Evolutionary conservation across 2,797 vertebrate species (phyloP).

Genomic region (Natrix natrix): DNA sequence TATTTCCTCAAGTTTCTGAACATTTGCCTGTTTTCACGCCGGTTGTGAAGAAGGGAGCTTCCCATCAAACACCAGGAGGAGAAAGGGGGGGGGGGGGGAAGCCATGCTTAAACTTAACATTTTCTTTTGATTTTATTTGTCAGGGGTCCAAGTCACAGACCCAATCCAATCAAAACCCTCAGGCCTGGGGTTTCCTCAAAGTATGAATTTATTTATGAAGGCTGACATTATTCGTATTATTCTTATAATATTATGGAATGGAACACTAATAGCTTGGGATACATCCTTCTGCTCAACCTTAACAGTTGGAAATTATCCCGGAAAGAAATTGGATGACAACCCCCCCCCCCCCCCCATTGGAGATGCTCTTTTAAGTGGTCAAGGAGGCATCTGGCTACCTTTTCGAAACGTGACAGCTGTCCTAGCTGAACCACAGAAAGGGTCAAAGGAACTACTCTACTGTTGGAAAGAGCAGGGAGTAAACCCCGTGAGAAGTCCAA

Average conservation of each 20-base stretch:
- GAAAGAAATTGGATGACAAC: background rate
- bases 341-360: background rate
- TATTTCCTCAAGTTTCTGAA: background rate
- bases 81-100: rapidly evolving
- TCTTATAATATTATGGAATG: background rate
- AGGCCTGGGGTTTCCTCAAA: too few relatives aligned
- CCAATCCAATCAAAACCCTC: too few relatives aligned
- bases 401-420: background rate
- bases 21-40: background rate
- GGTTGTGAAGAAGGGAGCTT: background rate
- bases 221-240: too few relatives aligned
- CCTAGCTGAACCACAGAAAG: background rate
- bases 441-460: background rate
- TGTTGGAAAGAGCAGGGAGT: background rate
- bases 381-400: background rate
- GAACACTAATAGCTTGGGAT: background rate
- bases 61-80: background rate
- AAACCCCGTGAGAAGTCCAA: background rate
- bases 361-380: background rate
- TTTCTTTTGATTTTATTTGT: background rate
- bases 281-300: background rate
- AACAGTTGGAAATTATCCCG: background rate
- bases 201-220: too few relatives aligned
- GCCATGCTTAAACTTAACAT: background rate
- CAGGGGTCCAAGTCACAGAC: too few relatives aligned